phyloP scores from a whole-genome alignment of 2,113 vertebrate genomes.

The Pipra filicauda region DNA sequence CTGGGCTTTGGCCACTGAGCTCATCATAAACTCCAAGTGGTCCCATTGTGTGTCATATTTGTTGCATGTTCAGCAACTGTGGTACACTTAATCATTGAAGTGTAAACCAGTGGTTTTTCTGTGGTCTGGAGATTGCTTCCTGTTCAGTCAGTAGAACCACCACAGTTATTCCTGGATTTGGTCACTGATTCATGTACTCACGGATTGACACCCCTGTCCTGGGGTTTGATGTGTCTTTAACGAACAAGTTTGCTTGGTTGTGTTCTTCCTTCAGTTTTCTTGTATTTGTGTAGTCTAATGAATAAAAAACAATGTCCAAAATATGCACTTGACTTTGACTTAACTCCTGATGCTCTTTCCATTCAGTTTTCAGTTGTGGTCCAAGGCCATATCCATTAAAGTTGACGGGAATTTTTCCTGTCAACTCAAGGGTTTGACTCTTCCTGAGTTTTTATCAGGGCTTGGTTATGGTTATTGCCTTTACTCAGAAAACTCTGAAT shows the following conservation, averaged over 20 bases:
- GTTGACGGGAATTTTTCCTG: neutral
- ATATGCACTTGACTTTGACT: neutral
- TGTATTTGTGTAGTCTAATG: neutral
- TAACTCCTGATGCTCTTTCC: neutral
- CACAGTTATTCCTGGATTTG: accelerated
- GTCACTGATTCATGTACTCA: neutral
- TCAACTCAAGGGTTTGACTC: neutral
- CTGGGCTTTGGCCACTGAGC: neutral
- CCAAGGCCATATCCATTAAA: neutral
- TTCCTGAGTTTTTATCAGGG: neutral
- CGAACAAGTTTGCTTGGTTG: neutral
- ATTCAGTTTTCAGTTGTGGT: neutral
- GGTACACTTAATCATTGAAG: neutral
- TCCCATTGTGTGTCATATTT: accelerated
- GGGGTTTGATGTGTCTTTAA: neutral
- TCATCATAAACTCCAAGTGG: neutral
- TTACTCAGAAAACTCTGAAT: neutral
- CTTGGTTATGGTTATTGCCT: neutral
- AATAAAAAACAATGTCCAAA: neutral
- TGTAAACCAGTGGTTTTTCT: neutral
- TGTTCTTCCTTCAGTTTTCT: neutral
- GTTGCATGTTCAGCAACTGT: neutral
- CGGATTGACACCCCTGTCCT: neutral
- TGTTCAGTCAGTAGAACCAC: neutral
- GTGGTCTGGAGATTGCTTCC: neutral